These are phyloP conservation scores for Alentia gelatinosa DNA, from an alignment of 2,888 invertebrate genomes.

Conservation along the genomic window DNA sequence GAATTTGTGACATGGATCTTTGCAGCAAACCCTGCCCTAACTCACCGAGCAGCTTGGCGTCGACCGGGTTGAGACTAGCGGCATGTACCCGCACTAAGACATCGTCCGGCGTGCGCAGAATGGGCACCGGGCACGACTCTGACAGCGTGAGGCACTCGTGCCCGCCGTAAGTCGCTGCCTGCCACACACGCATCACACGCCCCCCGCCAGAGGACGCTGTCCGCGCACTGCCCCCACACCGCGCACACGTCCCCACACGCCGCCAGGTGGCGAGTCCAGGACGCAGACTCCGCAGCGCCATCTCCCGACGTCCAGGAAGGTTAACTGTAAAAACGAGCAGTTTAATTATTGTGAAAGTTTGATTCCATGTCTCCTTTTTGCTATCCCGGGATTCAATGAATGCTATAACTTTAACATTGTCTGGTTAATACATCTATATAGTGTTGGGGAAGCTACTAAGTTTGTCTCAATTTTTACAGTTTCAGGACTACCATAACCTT, in stretches of 20 bases:
- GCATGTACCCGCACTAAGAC: constrained; percentile 91
- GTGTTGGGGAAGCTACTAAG: too few relatives aligned
- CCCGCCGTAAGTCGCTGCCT: constrained; percentile 88
- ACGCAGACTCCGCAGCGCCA: not conserved
- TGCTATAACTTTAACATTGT: too few relatives aligned
- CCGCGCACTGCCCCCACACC: not conserved
- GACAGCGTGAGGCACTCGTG: constrained; percentile 85
- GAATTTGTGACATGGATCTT: too few relatives aligned
- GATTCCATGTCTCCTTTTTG: too few relatives aligned
- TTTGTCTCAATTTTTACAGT: too few relatives aligned
- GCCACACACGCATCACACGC: constrained; percentile 84
- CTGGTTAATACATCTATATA: too few relatives aligned
- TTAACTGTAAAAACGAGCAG: too few relatives aligned
- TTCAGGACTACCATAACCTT: too few relatives aligned
- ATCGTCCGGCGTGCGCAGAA: constrained; percentile 87
- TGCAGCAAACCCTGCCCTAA: too few relatives aligned
- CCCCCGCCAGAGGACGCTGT: not conserved
- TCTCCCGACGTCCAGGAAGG: too few relatives aligned
- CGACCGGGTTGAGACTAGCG: constrained; percentile 95
- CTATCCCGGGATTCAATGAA: too few relatives aligned
- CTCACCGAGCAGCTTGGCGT: constrained; percentile 89
- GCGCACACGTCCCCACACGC: not conserved
- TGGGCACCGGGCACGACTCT: constrained; percentile 85
- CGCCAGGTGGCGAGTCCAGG: not conserved
- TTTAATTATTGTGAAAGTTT: too few relatives aligned